Evolutionary conservation across 2,797 vertebrate species (phyloP).

Genomic region (Molossus alvarezi): DNA sequence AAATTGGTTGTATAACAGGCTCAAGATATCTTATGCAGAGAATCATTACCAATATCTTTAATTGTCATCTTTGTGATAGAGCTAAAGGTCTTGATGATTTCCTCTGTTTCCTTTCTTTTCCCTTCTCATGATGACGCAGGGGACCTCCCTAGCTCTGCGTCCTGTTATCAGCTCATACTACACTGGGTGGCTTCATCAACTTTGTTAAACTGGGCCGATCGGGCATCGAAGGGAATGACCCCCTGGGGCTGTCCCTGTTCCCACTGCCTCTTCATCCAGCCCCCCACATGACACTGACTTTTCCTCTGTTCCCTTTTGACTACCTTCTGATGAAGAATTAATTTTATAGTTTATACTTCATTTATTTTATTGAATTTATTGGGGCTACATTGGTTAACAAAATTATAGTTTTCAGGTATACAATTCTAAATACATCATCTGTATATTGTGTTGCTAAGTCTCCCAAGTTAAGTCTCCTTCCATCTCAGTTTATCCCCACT

Average conservation of each 20-base stretch:
- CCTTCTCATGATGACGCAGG: neutral
- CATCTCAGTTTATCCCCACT: no score
- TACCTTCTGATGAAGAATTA: no score
- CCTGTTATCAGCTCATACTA: rapidly evolving
- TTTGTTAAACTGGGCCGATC: constrained; percentile 82
- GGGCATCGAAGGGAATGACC: constrained; percentile 1
- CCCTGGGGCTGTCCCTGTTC: neutral
- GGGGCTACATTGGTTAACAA: no score
- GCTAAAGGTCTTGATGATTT: neutral
- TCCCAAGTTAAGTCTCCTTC: no score
- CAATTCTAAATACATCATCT: no score
- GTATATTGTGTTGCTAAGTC: no score
- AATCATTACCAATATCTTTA: neutral
- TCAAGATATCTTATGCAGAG: neutral
- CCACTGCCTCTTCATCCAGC: neutral
- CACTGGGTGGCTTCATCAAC: constrained; percentile 76
- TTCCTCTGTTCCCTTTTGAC: no score
- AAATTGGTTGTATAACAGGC: neutral
- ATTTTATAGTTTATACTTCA: no score
- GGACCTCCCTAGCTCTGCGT: neutral
- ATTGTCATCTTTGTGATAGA: neutral
- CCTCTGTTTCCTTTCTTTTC: neutral
- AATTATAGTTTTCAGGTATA: no score
- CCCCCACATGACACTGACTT: no score
- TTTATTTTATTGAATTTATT: no score